Percentiles rank a stretch among this genome's conserved stretches.
These are phyloP conservation scores for Timandra comae DNA, from an alignment of 2,888 invertebrate species.

Conservation along the genomic window DNA sequence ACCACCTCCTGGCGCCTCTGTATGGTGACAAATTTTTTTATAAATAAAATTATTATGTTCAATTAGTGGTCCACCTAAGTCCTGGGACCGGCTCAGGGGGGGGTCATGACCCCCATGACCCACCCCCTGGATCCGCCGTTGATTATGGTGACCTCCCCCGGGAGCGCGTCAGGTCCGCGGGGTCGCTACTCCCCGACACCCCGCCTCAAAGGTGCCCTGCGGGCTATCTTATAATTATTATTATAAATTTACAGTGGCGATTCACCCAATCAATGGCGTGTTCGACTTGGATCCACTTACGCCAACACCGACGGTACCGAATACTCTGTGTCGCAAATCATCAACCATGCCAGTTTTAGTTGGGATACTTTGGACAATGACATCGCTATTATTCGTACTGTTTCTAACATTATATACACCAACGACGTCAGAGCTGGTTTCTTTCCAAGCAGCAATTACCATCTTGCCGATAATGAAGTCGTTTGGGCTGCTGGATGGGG, in stretches of 20 bases:
- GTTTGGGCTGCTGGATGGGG: conserved; percentile 50
- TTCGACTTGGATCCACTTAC: conserved; percentile 30
- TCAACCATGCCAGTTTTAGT: conserved; percentile 29
- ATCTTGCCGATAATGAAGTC: conserved; percentile 29
- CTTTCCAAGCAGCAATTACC: conserved; percentile 38
- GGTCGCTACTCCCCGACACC: no score
- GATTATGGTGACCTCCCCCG: no score
- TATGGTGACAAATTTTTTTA: no score
- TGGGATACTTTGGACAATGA: conserved; percentile 25
- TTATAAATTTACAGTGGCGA: conserved; percentile 25
- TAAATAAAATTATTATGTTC: no score
- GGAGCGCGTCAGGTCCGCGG: no score
- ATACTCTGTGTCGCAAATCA: conserved; percentile 13
- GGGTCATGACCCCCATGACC: no score
- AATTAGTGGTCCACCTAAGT: no score
- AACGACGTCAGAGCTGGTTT: conserved; percentile 22
- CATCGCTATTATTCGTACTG: conserved; percentile 28
- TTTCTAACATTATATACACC: conserved; percentile 17
- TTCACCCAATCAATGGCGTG: conserved; percentile 23
- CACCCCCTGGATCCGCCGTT: no score
- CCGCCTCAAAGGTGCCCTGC: no score
- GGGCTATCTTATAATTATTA: no score
- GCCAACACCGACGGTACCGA: conserved; percentile 35
- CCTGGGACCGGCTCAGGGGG: no score
- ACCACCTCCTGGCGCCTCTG: no score